Percentiles rank a stretch among this genome's conserved stretches.
These are phyloP conservation scores for Thunnus albacares DNA, from an alignment of 2,797 vertebrate species.

Conservation along the genomic window DNA sequence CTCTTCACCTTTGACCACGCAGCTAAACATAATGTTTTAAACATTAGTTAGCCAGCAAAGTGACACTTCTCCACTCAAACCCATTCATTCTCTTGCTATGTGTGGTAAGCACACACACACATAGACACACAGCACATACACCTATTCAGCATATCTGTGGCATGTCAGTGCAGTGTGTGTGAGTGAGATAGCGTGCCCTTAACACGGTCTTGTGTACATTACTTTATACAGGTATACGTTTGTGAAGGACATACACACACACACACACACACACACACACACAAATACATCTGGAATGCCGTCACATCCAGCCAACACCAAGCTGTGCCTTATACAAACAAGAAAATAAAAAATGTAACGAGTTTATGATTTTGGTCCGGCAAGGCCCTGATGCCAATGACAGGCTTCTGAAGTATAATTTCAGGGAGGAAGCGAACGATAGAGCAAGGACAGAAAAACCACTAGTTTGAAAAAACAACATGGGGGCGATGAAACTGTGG, in stretches of 20 bases:
- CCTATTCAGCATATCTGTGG: background rate
- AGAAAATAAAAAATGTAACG: constrained; percentile 63
- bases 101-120: constrained; percentile 24
- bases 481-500: constrained; percentile 20
- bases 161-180: background rate
- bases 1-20: constrained; percentile 57
- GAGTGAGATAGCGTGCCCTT: background rate
- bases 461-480: constrained; percentile 65
- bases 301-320: constrained; percentile 42
- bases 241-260: constrained; percentile 4
- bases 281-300: constrained; percentile 17
- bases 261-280: constrained; percentile 15
- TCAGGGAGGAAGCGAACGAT: constrained; percentile 73
- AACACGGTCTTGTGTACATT: background rate
- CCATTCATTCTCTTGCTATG: constrained; percentile 35
- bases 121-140: constrained; percentile 3
- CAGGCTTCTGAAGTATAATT: constrained; percentile 74
- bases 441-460: constrained; percentile 68
- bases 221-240: background rate
- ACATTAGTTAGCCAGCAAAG: constrained; percentile 49
- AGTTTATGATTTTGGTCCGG: constrained; percentile 72
- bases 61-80: constrained; percentile 38
- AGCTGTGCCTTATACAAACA: constrained; percentile 54
- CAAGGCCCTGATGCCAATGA: constrained; percentile 67
- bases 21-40: constrained; percentile 61